phyloP scores from a whole-genome alignment of 30 jellyfish, hydroid and myxozoan species.

The Cassiopea xamachana region DNA sequence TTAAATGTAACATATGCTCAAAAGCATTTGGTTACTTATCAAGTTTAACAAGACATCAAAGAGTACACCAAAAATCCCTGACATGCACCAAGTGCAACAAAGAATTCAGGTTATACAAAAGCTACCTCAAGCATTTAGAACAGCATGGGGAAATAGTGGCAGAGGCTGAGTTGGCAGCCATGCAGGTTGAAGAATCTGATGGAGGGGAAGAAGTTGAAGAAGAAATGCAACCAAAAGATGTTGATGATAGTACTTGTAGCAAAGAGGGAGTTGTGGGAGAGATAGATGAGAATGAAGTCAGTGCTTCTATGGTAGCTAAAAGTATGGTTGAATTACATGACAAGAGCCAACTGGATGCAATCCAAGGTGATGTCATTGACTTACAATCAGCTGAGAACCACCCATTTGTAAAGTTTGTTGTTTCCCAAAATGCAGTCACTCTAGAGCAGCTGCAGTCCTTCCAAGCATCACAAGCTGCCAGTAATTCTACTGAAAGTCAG shows the following conservation, averaged over 20 bases:
- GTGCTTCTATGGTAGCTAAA: constrained; percentile 50
- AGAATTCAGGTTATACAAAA: constrained; percentile 56
- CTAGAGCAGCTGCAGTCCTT: constrained; percentile 60
- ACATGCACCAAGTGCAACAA: constrained; percentile 64
- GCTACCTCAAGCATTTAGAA: constrained; percentile 65
- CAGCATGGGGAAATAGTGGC: constrained; percentile 55
- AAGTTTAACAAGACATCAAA: constrained; percentile 74
- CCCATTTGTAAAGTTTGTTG: constrained; percentile 74
- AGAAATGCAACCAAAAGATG: constrained; percentile 17
- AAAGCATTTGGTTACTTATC: constrained; percentile 78
- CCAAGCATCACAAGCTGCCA: constrained; percentile 40
- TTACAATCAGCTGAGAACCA: constrained; percentile 70
- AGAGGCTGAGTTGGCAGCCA: constrained; percentile 50
- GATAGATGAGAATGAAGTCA: constrained; percentile 16
- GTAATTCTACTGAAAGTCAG: constrained; percentile 1
- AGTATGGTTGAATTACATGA: constrained; percentile 11
- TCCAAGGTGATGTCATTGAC: constrained; percentile 58
- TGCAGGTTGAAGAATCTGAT: constrained; percentile 40
- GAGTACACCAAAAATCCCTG: constrained; percentile 59
- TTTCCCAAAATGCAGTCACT: constrained; percentile 53
- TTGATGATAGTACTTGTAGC: neutral
- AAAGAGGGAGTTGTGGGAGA: neutral
- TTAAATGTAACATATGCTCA: constrained; percentile 59
- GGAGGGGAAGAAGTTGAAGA: constrained; percentile 45
- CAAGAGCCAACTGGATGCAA: constrained; percentile 19